A percentile compares a stretch with the other conserved stretches of the same genome.
These are phyloP conservation scores for Agriotes lineatus DNA, from an alignment of 2,888 invertebrate species.

Conservation along the genomic window DNA sequence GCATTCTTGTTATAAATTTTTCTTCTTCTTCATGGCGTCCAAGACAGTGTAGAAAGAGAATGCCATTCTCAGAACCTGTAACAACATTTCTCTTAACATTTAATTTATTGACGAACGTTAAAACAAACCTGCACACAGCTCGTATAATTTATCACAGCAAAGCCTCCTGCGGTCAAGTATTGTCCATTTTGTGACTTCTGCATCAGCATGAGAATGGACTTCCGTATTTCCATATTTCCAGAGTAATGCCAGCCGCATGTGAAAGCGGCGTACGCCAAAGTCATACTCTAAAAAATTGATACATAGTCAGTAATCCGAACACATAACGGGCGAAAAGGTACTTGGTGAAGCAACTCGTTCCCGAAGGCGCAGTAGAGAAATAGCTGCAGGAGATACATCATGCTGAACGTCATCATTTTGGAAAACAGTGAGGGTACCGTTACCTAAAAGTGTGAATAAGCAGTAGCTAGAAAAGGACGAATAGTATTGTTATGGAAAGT, in stretches of 20 bases:
- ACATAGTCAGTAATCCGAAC: too few relatives aligned
- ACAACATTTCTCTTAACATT: not conserved
- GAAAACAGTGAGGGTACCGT: not conserved
- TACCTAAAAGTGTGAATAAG: not conserved
- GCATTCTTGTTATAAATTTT: too few relatives aligned
- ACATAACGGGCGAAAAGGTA: too few relatives aligned
- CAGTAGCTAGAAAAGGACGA: too few relatives aligned
- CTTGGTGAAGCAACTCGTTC: conserved; percentile 12
- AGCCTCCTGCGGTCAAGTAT: conserved; percentile 20
- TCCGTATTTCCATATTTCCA: not conserved
- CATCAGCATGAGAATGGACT: not conserved
- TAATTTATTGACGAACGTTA: not conserved
- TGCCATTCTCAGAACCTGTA: conserved; percentile 12
- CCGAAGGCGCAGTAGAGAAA: conserved; percentile 10
- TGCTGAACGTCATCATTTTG: conserved; percentile 2
- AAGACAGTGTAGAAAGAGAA: conserved; percentile 3
- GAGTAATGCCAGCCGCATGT: conserved; percentile 26
- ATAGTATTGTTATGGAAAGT: too few relatives aligned
- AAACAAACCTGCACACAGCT: conserved; percentile 9
- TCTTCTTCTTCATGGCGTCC: not conserved
- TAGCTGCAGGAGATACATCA: not conserved
- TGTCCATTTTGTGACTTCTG: conserved; percentile 24
- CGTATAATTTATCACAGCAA: conserved; percentile 12
- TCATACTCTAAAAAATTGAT: conserved; percentile 18
- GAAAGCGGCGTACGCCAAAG: conserved; percentile 22